These are phyloP conservation scores for Dolichallabes microphthalmus DNA, from an alignment of 2,113 vertebrate genomes.

Conservation along the genomic window DNA sequence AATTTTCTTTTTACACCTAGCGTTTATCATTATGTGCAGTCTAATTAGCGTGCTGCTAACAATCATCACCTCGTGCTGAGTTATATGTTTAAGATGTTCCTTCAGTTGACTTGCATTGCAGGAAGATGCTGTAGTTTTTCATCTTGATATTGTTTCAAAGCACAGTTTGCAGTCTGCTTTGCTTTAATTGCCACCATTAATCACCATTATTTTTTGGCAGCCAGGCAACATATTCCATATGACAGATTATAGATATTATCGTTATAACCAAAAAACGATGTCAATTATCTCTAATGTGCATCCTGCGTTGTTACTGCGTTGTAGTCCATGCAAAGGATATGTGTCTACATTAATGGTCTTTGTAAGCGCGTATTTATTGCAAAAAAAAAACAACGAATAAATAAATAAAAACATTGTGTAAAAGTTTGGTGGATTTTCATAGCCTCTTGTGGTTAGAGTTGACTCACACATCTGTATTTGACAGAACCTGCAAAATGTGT, in stretches of 20 bases:
- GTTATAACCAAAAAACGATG: neutral
- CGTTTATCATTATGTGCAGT: neutral
- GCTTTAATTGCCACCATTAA: conserved; percentile 6
- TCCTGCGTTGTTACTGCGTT: neutral
- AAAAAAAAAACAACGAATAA: neutral
- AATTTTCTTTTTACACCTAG: neutral
- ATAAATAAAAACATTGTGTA: neutral
- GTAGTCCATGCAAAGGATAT: neutral
- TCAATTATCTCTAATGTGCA: neutral
- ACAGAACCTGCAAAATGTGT: neutral
- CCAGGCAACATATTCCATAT: neutral
- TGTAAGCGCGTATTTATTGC: neutral
- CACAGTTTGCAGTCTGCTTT: conserved; percentile 6
- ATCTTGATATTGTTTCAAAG: conserved; percentile 1
- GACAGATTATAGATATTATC: neutral
- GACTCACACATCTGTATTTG: neutral
- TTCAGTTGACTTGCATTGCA: neutral
- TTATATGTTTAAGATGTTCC: neutral
- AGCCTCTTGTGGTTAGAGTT: neutral
- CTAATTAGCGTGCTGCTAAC: neutral
- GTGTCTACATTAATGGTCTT: neutral
- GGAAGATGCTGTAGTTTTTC: neutral
- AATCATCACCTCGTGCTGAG: neutral
- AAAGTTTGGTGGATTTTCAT: neutral
- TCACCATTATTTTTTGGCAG: neutral